Base-by-base conservation (phyloP, 2,888 invertebrate species). In the Octonoba sinensis region DNA sequence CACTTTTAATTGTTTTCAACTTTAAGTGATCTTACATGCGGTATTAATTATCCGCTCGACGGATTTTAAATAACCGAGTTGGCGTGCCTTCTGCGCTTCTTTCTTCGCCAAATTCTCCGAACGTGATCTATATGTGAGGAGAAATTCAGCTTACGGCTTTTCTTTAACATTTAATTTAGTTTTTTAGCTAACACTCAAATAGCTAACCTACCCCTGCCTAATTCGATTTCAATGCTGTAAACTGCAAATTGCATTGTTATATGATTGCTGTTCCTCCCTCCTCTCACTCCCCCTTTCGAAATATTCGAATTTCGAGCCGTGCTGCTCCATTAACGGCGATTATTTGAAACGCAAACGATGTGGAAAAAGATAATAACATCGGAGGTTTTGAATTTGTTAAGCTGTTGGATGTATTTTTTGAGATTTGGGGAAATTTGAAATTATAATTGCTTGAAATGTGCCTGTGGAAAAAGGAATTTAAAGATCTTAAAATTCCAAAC, bases 211-310 rank as follows among this genome's bases (percentile, higher is more conserved):
- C 47, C 67, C 46, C 67, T 47, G 36, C 36, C 36, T 81, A 73
- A 81, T 81, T 81, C 69, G 73, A 81, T 64, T 73, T 81, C 46
- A 69, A 67, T 44, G 79, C 64, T 59, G 20, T 72, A 72, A 72
- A 74, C 73, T 81, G 79, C 49, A 81, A 81, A 81, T 81, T 81
- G 79, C 73, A 81, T 81, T 70, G 76, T 77, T 81, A 74, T 81
- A 69, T 81, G 62, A 73, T 69, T 81, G 20, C 27, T 59, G 12
- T n/a, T 60, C 12, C 36, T 36, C 36, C 36, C 8, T 36, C 11
- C 36, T 2, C 36, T 4, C 36, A 2, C 27, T 27, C 36, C 36
- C 36, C 36, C 36, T 11, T 70, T 73, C 69, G 49, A 81, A 73
- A 81, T 73, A 60, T 81, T 69, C 67, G 64, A 69, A 81, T 73